Evolutionary conservation across 2,113 vertebrate species (phyloP).

Genomic region (rat (Rattus norvegicus)): DNA sequence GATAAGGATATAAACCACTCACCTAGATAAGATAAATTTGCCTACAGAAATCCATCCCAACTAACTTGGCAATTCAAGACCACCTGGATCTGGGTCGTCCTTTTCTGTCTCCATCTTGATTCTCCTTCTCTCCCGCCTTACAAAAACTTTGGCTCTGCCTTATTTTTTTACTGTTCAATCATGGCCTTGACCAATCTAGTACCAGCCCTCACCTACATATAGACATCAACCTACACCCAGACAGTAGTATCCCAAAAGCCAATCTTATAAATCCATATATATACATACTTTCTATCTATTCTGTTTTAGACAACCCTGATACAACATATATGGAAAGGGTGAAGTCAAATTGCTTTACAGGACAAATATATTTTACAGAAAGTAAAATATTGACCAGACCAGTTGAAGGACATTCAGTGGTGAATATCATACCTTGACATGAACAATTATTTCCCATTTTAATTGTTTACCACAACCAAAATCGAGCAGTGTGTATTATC

Average conservation of each 20-base stretch:
- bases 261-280: neutral
- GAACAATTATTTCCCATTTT: neutral
- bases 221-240: too few species aligned
- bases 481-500: accelerated
- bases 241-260: neutral
- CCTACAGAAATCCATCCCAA: too few species aligned
- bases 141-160: too few species aligned
- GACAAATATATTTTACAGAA: neutral
- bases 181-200: too few species aligned
- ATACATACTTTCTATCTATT: neutral
- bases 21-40: too few species aligned
- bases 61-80: too few species aligned
- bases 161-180: too few species aligned
- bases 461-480: neutral
- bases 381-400: neutral
- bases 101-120: too few species aligned
- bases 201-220: too few species aligned
- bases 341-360: neutral
- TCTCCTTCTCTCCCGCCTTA: too few species aligned
- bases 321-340: neutral
- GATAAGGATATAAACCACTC: too few species aligned
- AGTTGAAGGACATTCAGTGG: neutral
- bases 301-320: neutral
- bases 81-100: too few species aligned
- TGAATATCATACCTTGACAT: neutral